A percentile compares a stretch with the other conserved stretches of the same genome.
phyloP scores from a whole-genome alignment of 2,797 vertebrate species.

The Cirrhinus mrigala region DNA sequence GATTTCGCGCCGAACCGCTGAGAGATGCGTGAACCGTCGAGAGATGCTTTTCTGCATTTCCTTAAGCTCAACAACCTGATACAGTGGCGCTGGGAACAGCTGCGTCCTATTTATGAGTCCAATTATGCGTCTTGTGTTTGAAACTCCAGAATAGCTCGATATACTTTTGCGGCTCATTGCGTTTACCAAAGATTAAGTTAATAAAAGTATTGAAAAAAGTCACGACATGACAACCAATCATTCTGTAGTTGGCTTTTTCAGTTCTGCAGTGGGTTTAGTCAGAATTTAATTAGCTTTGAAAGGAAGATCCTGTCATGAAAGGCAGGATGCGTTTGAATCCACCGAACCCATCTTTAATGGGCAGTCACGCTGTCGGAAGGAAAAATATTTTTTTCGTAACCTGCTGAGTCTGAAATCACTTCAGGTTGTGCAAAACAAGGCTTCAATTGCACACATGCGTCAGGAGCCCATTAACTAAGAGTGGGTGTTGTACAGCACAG shows the following conservation, averaged over 20 bases:
- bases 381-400: conserved; percentile 38
- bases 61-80: conserved; percentile 20
- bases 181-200: neutral
- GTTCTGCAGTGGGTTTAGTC: neutral
- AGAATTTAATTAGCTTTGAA: conserved; percentile 15
- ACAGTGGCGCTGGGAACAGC: conserved; percentile 11
- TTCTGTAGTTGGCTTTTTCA: neutral
- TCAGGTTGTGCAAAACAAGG: conserved; percentile 22
- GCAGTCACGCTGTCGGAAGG: conserved; percentile 2
- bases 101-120: conserved; percentile 41
- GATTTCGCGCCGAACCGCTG: neutral
- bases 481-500: neutral
- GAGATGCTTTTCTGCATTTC: conserved; percentile 19
- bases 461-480: conserved; percentile 9
- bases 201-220: neutral
- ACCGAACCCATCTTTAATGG: conserved; percentile 38
- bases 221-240: neutral
- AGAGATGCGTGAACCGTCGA: conserved; percentile 5
- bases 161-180: neutral
- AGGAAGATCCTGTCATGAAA: neutral
- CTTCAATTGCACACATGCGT: neutral
- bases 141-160: conserved; percentile 8
- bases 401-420: conserved; percentile 20
- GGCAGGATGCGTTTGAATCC: neutral
- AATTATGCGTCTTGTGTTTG: conserved; percentile 31